These are phyloP conservation scores for Drosophila subsilvestris DNA, from an alignment of 2,888 invertebrate species.

Conservation along the genomic window DNA sequence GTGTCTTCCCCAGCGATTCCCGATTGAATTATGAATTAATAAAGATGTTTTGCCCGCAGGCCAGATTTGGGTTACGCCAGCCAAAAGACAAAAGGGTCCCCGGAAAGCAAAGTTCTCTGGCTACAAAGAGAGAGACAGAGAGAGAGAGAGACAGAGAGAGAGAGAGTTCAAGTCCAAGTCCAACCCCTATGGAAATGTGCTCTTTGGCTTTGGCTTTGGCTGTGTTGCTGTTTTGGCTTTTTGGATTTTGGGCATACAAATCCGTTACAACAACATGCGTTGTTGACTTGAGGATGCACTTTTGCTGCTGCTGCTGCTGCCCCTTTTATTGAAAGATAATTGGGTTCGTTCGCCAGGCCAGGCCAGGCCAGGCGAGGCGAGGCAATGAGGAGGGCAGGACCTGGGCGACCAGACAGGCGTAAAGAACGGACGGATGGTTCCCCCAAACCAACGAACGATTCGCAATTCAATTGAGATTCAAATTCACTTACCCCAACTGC, in stretches of 20 bases:
- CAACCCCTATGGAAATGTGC: conserved; percentile 35
- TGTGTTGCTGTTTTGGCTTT: conserved; percentile 78
- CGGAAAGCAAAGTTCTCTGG: background rate
- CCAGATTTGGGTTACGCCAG: conserved; percentile 82
- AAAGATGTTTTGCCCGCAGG: conserved; percentile 84
- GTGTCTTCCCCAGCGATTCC: conserved; percentile 52
- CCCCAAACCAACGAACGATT: conserved; percentile 43
- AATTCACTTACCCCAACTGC: conserved; percentile 70
- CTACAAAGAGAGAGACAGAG: background rate
- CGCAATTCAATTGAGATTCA: conserved; percentile 81
- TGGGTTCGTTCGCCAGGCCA: conserved; percentile 68
- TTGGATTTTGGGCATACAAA: conserved; percentile 66
- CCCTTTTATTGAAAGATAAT: conserved; percentile 83
- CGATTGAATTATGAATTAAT: conserved; percentile 84
- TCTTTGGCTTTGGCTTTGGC: conserved; percentile 33
- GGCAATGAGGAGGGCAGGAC: conserved; percentile 31
- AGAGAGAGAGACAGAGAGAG: background rate
- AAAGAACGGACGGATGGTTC: conserved; percentile 51
- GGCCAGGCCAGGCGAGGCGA: background rate
- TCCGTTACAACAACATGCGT: conserved; percentile 70
- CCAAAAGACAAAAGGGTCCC: conserved; percentile 23
- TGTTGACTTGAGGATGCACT: conserved; percentile 83
- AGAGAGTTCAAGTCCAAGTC: conserved; percentile 12
- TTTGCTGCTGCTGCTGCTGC: conserved; percentile 52
- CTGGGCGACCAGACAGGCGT: conserved; percentile 73